Evolutionary conservation across 1,140 invertebrate species (phyloP), one percentile per base, ranked within the genome.

Genomic region (Euura saliciscinereae): DNA sequence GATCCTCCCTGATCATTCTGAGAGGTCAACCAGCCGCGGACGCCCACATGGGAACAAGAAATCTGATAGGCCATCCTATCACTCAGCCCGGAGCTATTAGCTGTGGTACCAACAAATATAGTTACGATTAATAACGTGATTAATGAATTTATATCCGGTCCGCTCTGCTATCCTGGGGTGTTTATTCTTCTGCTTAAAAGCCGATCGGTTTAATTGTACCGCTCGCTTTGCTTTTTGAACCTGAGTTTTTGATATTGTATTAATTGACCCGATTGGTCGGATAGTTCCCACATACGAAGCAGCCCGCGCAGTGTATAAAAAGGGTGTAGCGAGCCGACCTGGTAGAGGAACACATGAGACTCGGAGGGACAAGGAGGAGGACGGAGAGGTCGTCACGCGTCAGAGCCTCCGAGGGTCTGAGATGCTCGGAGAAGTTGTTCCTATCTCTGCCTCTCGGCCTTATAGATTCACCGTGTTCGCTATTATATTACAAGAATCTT

Each of bases 41-140:
- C 77, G 77, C 77, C 78, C 80, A 80, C 80, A 82, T 82, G 80
- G 76, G 77, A 82, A 82, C 75, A 72, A 45, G 68, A 44, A 69
- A 69, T 69, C 51, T n/a, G 51, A 59, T 59, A 59, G 51, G 51
- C 51, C 51, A 59, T 8, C 28, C 51, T 59, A 59, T 59, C 51
- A 59, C 51, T 59, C 51, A 59, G 51, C 51, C 51, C 6, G 8
- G 51, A 59, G 51, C 51, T 59, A 59, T 59, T 59, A 59, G 28
- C 28, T 28, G 28, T 1, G 28, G 51, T 59, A 59, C 51, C 51
- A 6, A n/a, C 51, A 59, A 59, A 59, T 59, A 59, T 59, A 59
- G 51, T 59, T 59, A 59, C 51, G 51, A 59, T 11, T 59, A 59
- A 59, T 59, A 59, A 59, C 51, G 51, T 59, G 51, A 59, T 59